Evolutionary conservation across 2,888 invertebrate genomes (phyloP).

Genomic region (Megastigmus dorsalis): DNA sequence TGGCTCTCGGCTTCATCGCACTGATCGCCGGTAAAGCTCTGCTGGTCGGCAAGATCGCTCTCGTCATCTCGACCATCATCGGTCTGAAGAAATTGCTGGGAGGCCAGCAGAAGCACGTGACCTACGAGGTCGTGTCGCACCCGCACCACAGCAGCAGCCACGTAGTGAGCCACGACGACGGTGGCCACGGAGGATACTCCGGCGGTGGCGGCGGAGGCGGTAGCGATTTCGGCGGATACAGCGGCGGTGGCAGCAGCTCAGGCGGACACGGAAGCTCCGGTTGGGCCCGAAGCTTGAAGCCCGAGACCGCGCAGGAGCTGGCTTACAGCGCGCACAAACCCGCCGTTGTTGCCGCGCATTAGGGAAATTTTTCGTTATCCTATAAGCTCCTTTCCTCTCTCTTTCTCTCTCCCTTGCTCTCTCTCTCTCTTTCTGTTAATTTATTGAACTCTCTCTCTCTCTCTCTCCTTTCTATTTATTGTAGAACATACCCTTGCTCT

Average conservation of each 20-base stretch:
- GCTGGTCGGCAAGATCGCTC: slow-evolving; percentile 88
- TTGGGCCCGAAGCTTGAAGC: slow-evolving; percentile 82
- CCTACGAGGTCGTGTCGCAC: slow-evolving; percentile 90
- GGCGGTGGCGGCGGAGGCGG: slow-evolving; percentile 78
- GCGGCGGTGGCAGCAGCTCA: slow-evolving; percentile 77
- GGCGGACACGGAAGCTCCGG: slow-evolving; percentile 75
- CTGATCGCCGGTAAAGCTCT: slow-evolving; percentile 90
- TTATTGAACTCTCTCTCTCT: slow-evolving; percentile 7
- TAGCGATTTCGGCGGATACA: slow-evolving; percentile 76
- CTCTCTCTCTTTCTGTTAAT: slow-evolving; percentile 10
- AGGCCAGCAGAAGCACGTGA: slow-evolving; percentile 87
- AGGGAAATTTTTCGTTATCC: too few relatives aligned
- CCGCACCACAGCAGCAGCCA: slow-evolving; percentile 85
- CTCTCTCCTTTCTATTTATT: slow-evolving; percentile 10
- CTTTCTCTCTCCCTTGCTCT: not conserved
- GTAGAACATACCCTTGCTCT: not conserved
- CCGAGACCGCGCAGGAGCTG: slow-evolving; percentile 81
- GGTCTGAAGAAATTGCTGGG: slow-evolving; percentile 88
- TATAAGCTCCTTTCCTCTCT: not conserved
- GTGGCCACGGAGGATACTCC: slow-evolving; percentile 75
- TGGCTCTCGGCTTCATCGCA: slow-evolving; percentile 88
- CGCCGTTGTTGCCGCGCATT: not conserved
- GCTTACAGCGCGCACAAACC: slow-evolving; percentile 88
- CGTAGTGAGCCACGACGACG: slow-evolving; percentile 82
- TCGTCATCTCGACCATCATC: slow-evolving; percentile 88